These are phyloP conservation scores for Pterocles orientalis DNA, from an alignment of 2,113 vertebrate species.

Conservation along the genomic window DNA sequence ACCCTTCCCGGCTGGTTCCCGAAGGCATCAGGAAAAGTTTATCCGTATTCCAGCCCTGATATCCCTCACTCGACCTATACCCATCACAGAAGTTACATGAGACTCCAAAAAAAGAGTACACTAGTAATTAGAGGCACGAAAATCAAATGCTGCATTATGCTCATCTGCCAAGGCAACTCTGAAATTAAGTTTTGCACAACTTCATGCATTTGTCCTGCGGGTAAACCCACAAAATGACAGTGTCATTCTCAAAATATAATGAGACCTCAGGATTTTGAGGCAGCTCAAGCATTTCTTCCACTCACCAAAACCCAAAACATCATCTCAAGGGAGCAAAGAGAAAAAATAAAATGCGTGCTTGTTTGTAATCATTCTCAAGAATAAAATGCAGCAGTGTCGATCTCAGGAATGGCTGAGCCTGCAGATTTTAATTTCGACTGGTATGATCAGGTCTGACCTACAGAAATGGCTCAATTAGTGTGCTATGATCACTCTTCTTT, in stretches of 20 bases:
- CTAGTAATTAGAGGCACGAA: neutral
- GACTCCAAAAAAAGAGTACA: neutral
- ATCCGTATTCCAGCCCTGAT: neutral
- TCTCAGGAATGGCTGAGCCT: neutral
- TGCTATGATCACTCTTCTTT: neutral
- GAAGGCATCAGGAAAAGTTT: too few species aligned
- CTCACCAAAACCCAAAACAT: neutral
- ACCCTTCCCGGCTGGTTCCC: fast-evolving
- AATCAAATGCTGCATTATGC: neutral
- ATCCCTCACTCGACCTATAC: neutral
- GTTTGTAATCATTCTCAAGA: neutral
- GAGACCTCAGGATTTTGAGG: neutral
- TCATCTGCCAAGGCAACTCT: neutral
- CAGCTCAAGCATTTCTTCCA: neutral
- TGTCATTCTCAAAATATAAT: neutral
- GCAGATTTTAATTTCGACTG: neutral
- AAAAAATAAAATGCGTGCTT: neutral
- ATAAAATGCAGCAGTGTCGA: neutral
- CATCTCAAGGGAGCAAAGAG: neutral
- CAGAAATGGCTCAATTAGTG: neutral
- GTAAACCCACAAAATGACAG: neutral
- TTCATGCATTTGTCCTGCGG: neutral
- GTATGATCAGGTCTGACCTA: neutral
- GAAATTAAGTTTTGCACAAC: neutral
- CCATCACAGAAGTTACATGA: fast-evolving